Base-by-base conservation (phyloP, 2,888 invertebrate genomes). In the Aphidoletes aphidimyza region DNA sequence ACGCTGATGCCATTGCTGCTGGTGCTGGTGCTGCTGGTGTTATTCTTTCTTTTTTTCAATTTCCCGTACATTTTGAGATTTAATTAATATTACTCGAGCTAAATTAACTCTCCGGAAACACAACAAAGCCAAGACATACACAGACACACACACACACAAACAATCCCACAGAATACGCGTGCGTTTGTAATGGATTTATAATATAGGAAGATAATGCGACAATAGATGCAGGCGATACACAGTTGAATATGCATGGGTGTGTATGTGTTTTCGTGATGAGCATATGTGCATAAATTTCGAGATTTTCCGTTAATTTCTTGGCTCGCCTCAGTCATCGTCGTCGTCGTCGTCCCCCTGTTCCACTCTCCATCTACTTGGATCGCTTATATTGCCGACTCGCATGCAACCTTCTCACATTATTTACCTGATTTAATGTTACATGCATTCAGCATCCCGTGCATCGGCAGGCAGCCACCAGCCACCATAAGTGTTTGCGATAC, bases 51-150 rank as follows among this genome's bases (percentile, higher is more conserved):
- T 36, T 36, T 78, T 78, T 78, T 78, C 36, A 36, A 78, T 36
- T 78, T 78, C 19, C 36, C 34, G 17, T 17, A 34, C 14, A 78
- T 78, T 78, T 5, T 34, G 36, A 78, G 17, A 78, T 78, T 36
- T 36, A 78, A 78, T 78, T 34, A 78, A 78, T 78, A 36, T 78
- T 78, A 78, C 78, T 34, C 36, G n/a, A 78, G 78, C 78, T 78
- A 36, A 78, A 78, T 78, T 78, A 36, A 78, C 34, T 36, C 36
- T 2, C 36, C 78, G 36, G 34, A 78, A 17, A 19, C 34, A 17
- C 36, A 19, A 22, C 22, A 22, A 22, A 22, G n/a, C 22, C 22
- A 26, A 22, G n/a, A 54, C 54, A 54, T 54, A 54, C 54, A 8
- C 54, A 22, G 1, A 26, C 6, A 11, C 19, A 22, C 3, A 54